Percentiles rank a stretch among this genome's conserved stretches.
These are phyloP conservation scores for Cyanoramphus novaezelandiae DNA, from an alignment of 2,113 vertebrate genomes.

Conservation along the genomic window DNA sequence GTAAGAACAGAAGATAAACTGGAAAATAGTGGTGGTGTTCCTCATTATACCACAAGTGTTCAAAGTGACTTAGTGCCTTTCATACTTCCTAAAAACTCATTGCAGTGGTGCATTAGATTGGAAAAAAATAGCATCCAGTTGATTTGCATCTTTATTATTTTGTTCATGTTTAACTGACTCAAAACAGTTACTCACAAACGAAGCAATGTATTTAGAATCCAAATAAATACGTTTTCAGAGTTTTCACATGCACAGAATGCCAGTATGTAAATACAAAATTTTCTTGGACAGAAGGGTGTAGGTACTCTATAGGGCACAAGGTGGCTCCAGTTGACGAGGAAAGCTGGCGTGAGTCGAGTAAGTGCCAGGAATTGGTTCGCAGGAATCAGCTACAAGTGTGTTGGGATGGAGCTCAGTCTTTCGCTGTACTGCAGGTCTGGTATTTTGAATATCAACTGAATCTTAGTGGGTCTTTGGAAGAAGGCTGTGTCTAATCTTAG, in stretches of 20 bases:
- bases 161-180: background rate
- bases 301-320: constrained; percentile 69
- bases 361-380: background rate
- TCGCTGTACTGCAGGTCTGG: background rate
- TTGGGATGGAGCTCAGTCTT: background rate
- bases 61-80: background rate
- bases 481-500: background rate
- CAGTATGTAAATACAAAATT: fast-evolving
- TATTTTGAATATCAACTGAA: background rate
- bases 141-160: background rate
- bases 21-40: background rate
- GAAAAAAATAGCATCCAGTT: background rate
- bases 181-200: background rate
- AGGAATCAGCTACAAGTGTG: background rate
- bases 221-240: background rate
- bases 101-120: background rate
- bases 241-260: background rate
- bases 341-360: background rate
- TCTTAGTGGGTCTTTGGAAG: background rate
- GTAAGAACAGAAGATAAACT: background rate
- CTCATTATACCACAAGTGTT: background rate
- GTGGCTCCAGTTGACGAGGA: constrained; percentile 74
- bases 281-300: background rate
- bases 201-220: background rate
- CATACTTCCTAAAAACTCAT: background rate